Conservation (phyloP, 2,888 invertebrate genomes). For the Drosophila merina region DNA sequence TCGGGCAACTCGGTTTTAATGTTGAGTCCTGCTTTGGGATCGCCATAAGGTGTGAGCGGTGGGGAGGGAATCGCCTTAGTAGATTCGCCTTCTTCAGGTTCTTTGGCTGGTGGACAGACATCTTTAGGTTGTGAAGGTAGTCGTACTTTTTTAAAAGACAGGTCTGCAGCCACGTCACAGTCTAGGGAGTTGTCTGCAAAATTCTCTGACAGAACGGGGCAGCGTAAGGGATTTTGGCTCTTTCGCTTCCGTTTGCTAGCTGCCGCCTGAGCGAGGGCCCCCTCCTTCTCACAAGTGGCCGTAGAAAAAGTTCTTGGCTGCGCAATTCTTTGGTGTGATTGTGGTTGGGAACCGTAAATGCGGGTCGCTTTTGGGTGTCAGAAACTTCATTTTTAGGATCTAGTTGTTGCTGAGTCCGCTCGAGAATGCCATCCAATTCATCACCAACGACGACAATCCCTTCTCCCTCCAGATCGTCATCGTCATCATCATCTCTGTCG, state of each 20-base stretch:
- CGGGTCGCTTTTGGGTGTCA: slow-evolving; percentile 69
- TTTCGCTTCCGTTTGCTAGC: slow-evolving; percentile 93
- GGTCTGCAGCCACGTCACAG: slow-evolving; percentile 81
- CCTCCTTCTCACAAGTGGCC: slow-evolving; percentile 59
- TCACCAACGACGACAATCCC: slow-evolving; percentile 92
- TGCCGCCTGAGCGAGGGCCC: slow-evolving; percentile 74
- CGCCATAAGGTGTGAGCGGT: slow-evolving; percentile 79
- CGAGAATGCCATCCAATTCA: slow-evolving; percentile 87
- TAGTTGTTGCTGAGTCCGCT: slow-evolving; percentile 82
- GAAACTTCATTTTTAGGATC: slow-evolving; percentile 66
- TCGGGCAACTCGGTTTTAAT: slow-evolving; percentile 60
- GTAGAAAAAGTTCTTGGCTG: slow-evolving; percentile 43
- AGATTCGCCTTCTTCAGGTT: slow-evolving; percentile 73
- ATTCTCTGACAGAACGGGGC: slow-evolving; percentile 85
- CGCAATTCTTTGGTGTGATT: slow-evolving; percentile 86
- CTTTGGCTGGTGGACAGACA: slow-evolving; percentile 49
- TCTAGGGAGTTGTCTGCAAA: slow-evolving; percentile 83
- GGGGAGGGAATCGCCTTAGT: slow-evolving; percentile 83
- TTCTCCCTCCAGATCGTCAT: slow-evolving; percentile 84
- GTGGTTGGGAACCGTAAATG: slow-evolving; percentile 85
- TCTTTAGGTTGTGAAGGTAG: slow-evolving; percentile 14
- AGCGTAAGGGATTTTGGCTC: slow-evolving; percentile 93
- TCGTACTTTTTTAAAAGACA: slow-evolving; percentile 78
- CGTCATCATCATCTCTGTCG: slow-evolving; percentile 81
- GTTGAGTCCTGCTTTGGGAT: slow-evolving; percentile 3